Evolutionary conservation across 2,888 invertebrate species (phyloP), one percentile per base, ranked within the genome.

Genomic region (Willowsia nigromaculata): DNA sequence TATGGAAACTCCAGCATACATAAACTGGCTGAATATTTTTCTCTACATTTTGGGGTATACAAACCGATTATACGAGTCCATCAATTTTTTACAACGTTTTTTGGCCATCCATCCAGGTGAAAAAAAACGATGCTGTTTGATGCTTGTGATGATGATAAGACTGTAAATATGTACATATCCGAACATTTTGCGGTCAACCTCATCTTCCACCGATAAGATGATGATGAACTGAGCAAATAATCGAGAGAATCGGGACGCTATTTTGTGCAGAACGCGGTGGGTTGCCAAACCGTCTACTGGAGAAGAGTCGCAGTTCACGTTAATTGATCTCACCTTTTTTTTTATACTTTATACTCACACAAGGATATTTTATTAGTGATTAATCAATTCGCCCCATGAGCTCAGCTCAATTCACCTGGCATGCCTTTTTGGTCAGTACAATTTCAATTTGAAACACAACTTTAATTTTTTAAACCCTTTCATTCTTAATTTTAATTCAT

Each of bases 371-470:
- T n/a, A n/a, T n/a, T n/a, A n/a, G n/a, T n/a, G n/a, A n/a, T n/a
- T n/a, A n/a, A n/a, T 74, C 76, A 85, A 0, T n/a, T 65, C 27
- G 68, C 85, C 85, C 85, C 85, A 80, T 76, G 56, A 53, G 37
- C 13, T n/a, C 43, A n/a, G 5, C 84, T 22, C 47, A 13, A 1
- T n/a, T 15, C 43, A 1, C n/a, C 3, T 22, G 78, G 78, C 78
- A 30, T 78, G 85, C 80, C 22, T 11, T 40, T 65, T 30, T 86
- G 85, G 85, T 86, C 25, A 30, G 37, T 22, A n/a, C n/a, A n/a
- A 40, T 53, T 25, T 80, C 53, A 7, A 30, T 65, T 65, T 13
- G 2, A 22, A 5, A 1, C 22, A 30, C 1, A 37, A 37, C 18
- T 40, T 71, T 22, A 71, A 18, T 40, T 18, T 71, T 2, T 33